phyloP scores from a whole-genome alignment of 1,140 invertebrate species.

The Zaprionus vittiger region DNA sequence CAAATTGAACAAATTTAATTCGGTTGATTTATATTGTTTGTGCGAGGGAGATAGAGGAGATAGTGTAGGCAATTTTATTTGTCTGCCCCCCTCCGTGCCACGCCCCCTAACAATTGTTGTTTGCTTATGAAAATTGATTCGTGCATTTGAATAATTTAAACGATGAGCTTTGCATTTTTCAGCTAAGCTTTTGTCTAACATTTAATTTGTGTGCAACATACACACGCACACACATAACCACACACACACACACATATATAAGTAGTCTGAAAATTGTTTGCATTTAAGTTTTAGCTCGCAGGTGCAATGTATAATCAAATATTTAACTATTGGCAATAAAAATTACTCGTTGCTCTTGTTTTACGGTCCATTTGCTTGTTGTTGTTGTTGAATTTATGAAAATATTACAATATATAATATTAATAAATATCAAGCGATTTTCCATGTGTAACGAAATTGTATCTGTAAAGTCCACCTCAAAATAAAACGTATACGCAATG shows the following conservation, averaged over 20 bases:
- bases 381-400: conserved; percentile 44
- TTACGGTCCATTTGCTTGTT: not conserved
- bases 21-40: conserved; percentile 16
- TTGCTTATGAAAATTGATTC: conserved; percentile 77
- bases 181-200: conserved; percentile 47
- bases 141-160: conserved; percentile 74
- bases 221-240: conserved; percentile 13
- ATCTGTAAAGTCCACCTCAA: not conserved
- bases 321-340: conserved; percentile 69
- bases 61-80: not conserved
- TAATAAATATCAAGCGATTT: conserved; percentile 15
- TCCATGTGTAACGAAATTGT: not conserved
- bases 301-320: conserved; percentile 70
- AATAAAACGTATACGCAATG: not conserved
- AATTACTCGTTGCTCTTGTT: conserved; percentile 38
- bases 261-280: conserved; percentile 39
- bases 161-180: conserved; percentile 45
- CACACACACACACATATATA: conserved; percentile 20
- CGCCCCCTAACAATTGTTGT: conserved; percentile 29
- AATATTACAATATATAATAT: conserved; percentile 30
- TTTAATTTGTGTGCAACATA: conserved; percentile 43
- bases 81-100: conserved; percentile 22
- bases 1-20: conserved; percentile 24
- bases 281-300: conserved; percentile 59
- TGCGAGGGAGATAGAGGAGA: not conserved